Evolutionary conservation across 1,140 invertebrate genomes (phyloP).

Genomic region (Leptopilina clavipes): DNA sequence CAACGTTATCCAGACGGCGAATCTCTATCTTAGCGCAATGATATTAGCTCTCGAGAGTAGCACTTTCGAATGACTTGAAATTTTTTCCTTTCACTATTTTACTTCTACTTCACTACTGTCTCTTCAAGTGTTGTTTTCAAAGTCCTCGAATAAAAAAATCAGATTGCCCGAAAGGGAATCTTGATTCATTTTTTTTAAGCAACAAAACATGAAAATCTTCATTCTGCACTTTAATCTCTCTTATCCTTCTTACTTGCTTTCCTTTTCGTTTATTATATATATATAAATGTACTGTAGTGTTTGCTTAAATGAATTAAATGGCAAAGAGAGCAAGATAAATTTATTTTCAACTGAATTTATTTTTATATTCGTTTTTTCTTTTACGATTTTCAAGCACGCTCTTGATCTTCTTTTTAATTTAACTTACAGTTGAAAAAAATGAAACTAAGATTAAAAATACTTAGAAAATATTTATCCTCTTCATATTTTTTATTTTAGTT

Average conservation of each 20-base stretch:
- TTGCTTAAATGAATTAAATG: not conserved
- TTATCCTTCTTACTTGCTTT: not conserved
- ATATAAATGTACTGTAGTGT: not conserved
- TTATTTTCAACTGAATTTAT: constrained; percentile 6
- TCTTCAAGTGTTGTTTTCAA: not conserved
- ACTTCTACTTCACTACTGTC: not conserved
- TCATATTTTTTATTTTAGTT: no score
- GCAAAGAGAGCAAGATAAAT: not conserved
- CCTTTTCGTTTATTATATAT: no score
- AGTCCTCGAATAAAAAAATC: not conserved
- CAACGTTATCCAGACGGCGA: not conserved
- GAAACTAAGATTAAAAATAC: no score
- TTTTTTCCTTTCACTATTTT: not conserved
- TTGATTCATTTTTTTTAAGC: constrained; percentile 9
- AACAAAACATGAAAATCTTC: not conserved
- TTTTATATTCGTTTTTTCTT: constrained; percentile 1
- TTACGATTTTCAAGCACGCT: not conserved
- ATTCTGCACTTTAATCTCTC: constrained; percentile 5
- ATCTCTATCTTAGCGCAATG: constrained; percentile 1
- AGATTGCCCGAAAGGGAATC: not conserved
- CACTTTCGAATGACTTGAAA: constrained; percentile 6
- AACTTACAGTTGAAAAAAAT: no score
- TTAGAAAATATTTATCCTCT: no score
- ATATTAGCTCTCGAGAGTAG: constrained; percentile 1
- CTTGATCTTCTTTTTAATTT: no score